Base-by-base conservation (phyloP, 2,888 invertebrate species). In the Theristus sp. region DNA sequence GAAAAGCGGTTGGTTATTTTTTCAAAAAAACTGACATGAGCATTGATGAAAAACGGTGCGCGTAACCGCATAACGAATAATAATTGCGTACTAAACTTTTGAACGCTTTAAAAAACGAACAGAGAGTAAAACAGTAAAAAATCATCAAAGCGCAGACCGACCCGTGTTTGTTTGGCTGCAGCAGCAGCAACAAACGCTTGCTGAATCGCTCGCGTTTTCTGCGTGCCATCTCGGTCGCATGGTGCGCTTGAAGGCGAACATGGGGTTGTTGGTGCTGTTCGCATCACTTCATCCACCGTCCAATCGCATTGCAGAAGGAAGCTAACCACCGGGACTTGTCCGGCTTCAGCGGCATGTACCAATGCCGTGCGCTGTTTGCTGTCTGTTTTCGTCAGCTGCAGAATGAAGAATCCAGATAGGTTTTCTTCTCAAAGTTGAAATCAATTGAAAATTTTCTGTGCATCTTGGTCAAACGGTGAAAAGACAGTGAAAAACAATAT, bases 161-260 rank as follows among this genome's bases (percentile, higher is more conserved):
- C 79, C 69, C 87, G 84, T 57, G 83, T 80, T 74, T 89, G 86
- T 6, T 89, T 89, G 71, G 86, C 86, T 24, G 86, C 84, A 0
- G 91, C 84, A 0, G 90, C 89, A 0, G 86, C 87, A 25, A 90
- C 85, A 47, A 93, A 76, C 0, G 89, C 86, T 71, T 90, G 90
- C 64, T 89, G 85, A 10, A 88, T 82, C 0, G 88, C 89, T 26
- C 31, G 17, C 52, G 10, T 6, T 22, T 24, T 24, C 2, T 6
- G 22, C 10, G 10, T 25, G 52, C 38, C 26, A 3, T 47, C 27
- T 25, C n/a, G 26, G 55, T 27, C 38, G 17, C 17, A 13, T 13
- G 6, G 10, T 13, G 38, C 38, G 6, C 10, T 24, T n/a, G n/a
- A n/a, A n/a, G n/a, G n/a, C n/a, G n/a, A n/a, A n/a, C n/a, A n/a